These are phyloP conservation scores for Glaucopsyche alexis DNA, from an alignment of 2,888 invertebrate genomes.

Conservation along the genomic window DNA sequence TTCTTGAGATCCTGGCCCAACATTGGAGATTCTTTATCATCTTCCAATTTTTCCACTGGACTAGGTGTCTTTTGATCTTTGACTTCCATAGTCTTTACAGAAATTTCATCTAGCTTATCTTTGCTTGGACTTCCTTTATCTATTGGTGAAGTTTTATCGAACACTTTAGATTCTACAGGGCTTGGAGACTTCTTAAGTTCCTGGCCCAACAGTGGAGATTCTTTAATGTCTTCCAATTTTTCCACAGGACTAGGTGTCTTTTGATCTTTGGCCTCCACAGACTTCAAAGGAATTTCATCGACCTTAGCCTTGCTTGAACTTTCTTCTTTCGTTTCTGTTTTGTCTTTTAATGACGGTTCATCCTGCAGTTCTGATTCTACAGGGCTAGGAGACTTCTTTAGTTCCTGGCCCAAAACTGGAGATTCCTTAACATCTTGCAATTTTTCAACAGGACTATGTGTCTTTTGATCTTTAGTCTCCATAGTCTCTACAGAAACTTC, in stretches of 20 bases:
- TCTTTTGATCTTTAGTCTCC: constrained; percentile 34
- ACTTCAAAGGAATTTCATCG: neutral
- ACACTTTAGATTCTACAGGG: neutral
- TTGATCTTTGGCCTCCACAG: neutral
- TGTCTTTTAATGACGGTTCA: neutral
- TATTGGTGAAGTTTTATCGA: neutral
- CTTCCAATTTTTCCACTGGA: neutral
- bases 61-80: neutral
- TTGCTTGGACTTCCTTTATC: neutral
- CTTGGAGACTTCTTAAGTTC: neutral
- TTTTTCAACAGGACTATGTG: neutral
- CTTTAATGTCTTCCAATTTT: neutral
- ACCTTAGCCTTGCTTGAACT: constrained; percentile 17
- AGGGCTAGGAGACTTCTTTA: neutral
- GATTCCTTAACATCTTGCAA: neutral
- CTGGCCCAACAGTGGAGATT: neutral
- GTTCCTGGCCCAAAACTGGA: neutral
- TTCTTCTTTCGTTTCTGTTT: constrained; percentile 21
- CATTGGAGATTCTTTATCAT: neutral
- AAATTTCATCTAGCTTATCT: neutral
- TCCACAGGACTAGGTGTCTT: constrained; percentile 32
- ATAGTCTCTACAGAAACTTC: neutral
- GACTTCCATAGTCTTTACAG: neutral
- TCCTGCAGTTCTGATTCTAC: neutral
- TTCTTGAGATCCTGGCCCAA: too few relatives aligned